Evolutionary conservation across 2,113 vertebrate species (phyloP), one percentile per base, ranked within the genome.

Genomic region (Microtus montanus): DNA sequence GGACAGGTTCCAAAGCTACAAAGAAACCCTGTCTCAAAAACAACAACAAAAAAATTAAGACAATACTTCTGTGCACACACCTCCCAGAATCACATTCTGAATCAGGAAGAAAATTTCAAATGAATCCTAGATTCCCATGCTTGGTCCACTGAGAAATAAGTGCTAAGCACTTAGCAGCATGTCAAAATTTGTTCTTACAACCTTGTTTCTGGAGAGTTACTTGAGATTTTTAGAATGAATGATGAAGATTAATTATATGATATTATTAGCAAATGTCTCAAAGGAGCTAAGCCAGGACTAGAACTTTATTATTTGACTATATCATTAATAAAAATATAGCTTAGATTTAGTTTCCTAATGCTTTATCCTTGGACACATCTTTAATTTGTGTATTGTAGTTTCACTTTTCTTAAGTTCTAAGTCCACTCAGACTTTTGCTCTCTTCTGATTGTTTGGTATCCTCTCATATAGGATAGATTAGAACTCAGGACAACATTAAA

Each of bases 191-290:
- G 44, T 96, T 95, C 75, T 92, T 85, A 93, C 0, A 54, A n/a
- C 85, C 87, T 71, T 89, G 26, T 91, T 96, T 96, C 94, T 95
- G 84, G 95, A 85, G 84, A 47, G 85, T 94, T 30, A 93, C 93
- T 95, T 97, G 10, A 85, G 93, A 95, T 93, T 93, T 58, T 96
- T 78, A 88, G 94, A 97, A 97, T 83, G 79, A 92, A 35, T 84
- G n/a, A 87, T 84, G 89, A 96, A 90, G 83, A 96, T 88, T 94
- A 95, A 94, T 96, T 96, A 92, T 88, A 64, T 95, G 84, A 92
- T 87, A 94, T 75, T n/a, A 88, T 90, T 92, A 80, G 64, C 78
- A 75, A 89, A 38, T 71, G 17, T 94, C 93, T 97, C 94, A 91
- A 95, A 95, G 95, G 75, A 93, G 75, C 41, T 70, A 93, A 96